phyloP scores from a whole-genome alignment of 2,888 invertebrate genomes.

The Chaetogeoica ovagalla region DNA sequence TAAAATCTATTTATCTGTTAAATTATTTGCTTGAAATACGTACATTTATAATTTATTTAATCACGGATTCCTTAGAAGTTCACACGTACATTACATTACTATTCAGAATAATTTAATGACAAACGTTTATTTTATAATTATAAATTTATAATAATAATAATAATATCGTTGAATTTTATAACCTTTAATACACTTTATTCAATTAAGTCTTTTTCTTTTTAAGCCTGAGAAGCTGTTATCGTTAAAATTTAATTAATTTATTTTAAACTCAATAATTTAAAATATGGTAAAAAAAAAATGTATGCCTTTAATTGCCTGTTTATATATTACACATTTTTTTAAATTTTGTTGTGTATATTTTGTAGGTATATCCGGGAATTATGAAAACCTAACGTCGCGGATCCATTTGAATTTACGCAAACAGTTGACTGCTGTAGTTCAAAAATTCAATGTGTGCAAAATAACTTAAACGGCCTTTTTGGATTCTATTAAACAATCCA shows the following conservation, averaged over 20 bases:
- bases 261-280: not conserved
- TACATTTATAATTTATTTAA: too few species aligned
- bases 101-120: not conserved
- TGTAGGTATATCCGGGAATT: not conserved
- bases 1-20: not conserved
- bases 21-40: not conserved
- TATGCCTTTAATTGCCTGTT: not conserved
- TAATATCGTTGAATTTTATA: not conserved
- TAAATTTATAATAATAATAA: not conserved
- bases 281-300: not conserved
- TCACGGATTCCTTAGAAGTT: not conserved
- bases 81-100: not conserved
- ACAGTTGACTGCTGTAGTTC: not conserved
- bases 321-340: not conserved
- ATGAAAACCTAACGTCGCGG: not conserved
- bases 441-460: conserved; percentile 3
- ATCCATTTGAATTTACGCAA: conserved; percentile 18
- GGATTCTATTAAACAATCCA: conserved; percentile 16
- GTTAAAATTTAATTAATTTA: not conserved
- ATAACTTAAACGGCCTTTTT: not conserved
- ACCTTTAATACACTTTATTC: not conserved
- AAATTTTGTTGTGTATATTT: not conserved
- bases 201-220: not conserved
- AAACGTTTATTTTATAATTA: not conserved
- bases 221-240: conserved; percentile 6